Evolutionary conservation across 2,797 vertebrate genomes (phyloP).

Genomic region (Euphonia xanthogaster): DNA sequence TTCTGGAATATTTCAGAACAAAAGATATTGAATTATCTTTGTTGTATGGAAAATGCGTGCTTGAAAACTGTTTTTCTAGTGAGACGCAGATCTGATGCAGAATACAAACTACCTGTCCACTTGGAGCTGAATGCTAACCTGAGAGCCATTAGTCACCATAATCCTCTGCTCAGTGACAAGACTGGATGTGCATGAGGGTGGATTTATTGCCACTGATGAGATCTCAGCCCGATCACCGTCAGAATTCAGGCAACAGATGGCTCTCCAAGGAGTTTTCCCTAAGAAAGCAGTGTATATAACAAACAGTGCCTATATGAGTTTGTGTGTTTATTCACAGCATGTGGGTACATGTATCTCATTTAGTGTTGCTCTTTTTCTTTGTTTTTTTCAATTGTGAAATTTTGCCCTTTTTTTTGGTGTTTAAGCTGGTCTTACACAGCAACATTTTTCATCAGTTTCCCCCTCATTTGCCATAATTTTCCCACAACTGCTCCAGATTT

Average conservation of each 20-base stretch:
- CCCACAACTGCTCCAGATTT: background rate
- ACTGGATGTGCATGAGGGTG: background rate
- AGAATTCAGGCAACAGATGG: slow-evolving; percentile 10
- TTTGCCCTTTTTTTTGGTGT: background rate
- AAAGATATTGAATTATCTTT: background rate
- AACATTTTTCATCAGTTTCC: background rate
- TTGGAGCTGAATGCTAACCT: background rate
- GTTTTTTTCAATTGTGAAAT: background rate
- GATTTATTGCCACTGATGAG: slow-evolving; percentile 17
- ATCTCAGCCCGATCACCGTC: background rate
- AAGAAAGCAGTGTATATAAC: background rate
- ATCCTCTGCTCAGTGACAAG: background rate
- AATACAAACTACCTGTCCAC: background rate
- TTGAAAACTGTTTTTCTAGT: background rate
- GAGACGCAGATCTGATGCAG: background rate
- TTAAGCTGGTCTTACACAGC: background rate
- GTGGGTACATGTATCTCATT: background rate
- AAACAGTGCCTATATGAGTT: background rate
- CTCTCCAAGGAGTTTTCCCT: background rate
- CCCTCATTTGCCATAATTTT: background rate
- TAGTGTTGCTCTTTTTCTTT: background rate
- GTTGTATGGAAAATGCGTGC: background rate
- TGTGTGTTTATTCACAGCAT: background rate
- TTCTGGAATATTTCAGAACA: background rate
- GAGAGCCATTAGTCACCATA: slow-evolving; percentile 1